A percentile compares a stretch with the other conserved stretches of the same genome.
phyloP scores from a whole-genome alignment of 2,797 vertebrate genomes.

The Hypotaenidia okinawae region DNA sequence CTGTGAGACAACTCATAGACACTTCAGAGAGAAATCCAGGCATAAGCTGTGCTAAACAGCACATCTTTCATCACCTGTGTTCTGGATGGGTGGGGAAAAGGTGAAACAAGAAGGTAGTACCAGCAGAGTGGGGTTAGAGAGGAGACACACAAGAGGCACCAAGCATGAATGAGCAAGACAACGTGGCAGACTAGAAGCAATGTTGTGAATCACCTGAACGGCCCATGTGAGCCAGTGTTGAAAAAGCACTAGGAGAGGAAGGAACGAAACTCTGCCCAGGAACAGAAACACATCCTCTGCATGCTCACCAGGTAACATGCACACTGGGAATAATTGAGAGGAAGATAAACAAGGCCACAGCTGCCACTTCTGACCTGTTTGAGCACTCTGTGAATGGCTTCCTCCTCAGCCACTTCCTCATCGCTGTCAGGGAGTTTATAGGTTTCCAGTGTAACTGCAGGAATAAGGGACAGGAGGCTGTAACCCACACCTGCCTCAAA shows the following conservation, averaged over 20 bases:
- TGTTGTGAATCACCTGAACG: not conserved
- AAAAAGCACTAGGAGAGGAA: not conserved
- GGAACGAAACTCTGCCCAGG: not conserved
- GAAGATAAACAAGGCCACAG: not conserved
- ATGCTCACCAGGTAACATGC: not conserved
- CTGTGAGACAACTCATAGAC: not conserved
- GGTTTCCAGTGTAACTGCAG: constrained; percentile 86
- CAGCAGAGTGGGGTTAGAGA: not conserved
- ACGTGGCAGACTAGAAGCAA: not conserved
- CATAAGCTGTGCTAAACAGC: not conserved
- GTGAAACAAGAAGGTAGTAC: not conserved
- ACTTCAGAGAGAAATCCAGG: not conserved
- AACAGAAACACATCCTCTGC: not conserved
- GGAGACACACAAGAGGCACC: not conserved
- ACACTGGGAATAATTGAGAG: not conserved
- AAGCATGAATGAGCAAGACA: not conserved
- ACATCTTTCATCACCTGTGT: not conserved
- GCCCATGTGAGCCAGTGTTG: not conserved
- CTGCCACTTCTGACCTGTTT: constrained; percentile 82
- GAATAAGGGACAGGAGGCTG: not conserved
- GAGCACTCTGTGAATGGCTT: constrained; percentile 86
- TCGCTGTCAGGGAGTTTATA: constrained; percentile 88
- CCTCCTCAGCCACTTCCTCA: constrained; percentile 92
- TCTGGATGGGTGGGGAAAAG: not conserved
- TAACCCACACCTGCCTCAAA: not conserved